A percentile compares a stretch with the other conserved stretches of the same genome.
Conservation (phyloP, 2,113 vertebrate species). For the Chaetura pelagica region DNA sequence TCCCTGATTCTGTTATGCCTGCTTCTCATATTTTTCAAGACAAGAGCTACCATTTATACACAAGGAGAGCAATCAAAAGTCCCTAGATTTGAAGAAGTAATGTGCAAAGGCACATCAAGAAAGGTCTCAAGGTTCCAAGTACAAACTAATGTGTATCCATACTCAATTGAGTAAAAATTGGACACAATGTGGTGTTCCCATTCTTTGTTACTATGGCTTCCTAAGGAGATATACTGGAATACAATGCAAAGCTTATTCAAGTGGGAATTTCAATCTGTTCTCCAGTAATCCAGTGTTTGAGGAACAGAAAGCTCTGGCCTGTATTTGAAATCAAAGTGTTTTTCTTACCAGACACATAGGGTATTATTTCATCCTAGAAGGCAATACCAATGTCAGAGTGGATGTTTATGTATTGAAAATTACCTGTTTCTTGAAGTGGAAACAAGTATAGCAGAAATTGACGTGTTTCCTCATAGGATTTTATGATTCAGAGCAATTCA, state of each 20-base stretch:
- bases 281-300: background rate
- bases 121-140: background rate
- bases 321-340: background rate
- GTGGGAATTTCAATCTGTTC: background rate
- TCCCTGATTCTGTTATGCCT: background rate
- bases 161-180: background rate
- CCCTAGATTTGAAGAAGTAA: background rate
- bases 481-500: slow-evolving; percentile 42
- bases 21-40: background rate
- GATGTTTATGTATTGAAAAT: background rate
- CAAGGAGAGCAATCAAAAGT: background rate
- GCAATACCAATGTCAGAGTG: background rate
- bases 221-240: background rate
- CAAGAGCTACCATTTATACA: background rate
- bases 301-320: background rate
- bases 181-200: background rate
- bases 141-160: background rate
- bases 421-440: no score
- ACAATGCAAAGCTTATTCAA: background rate
- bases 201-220: background rate
- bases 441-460: background rate
- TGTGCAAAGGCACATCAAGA: background rate
- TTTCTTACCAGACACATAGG: background rate
- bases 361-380: slow-evolving; percentile 14
- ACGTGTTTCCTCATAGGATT: slow-evolving; percentile 20